phyloP scores from a whole-genome alignment of 2,888 invertebrate species.

The Tiliacea aurago region DNA sequence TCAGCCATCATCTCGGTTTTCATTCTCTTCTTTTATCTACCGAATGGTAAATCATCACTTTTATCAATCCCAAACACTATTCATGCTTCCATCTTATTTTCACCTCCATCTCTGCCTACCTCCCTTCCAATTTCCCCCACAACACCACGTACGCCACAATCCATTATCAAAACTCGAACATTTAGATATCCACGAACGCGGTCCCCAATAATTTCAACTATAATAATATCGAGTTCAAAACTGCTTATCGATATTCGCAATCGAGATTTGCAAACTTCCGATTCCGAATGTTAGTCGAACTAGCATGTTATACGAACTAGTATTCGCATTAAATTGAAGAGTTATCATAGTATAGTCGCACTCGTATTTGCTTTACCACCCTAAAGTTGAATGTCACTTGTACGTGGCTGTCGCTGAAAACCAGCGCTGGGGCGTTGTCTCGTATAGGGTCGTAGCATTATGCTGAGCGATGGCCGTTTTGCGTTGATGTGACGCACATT shows the following conservation, averaged over 20 bases:
- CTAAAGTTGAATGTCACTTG: no score
- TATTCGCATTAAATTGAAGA: constrained; percentile 36
- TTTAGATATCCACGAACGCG: constrained; percentile 17
- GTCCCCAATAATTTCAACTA: constrained; percentile 30
- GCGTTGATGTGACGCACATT: no score
- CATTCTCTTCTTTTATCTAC: neutral
- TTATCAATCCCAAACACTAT: neutral
- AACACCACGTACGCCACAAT: constrained; percentile 11
- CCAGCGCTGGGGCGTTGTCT: no score
- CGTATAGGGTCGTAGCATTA: no score
- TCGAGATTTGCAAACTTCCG: constrained; percentile 39
- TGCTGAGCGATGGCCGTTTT: no score
- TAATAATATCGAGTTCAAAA: constrained; percentile 49
- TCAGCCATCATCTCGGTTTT: neutral
- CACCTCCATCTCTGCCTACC: neutral
- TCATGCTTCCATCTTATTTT: neutral
- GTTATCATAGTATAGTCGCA: neutral
- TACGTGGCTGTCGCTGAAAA: no score
- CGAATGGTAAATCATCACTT: neutral
- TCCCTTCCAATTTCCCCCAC: neutral
- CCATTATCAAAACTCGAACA: constrained; percentile 27
- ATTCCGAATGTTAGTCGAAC: constrained; percentile 26
- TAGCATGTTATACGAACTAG: constrained; percentile 32
- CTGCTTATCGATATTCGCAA: constrained; percentile 47
- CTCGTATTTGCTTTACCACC: neutral